Conservation (phyloP, 30 jellyfish, hydroid and myxozoan genomes). For the Turritopsis dohrnii region DNA sequence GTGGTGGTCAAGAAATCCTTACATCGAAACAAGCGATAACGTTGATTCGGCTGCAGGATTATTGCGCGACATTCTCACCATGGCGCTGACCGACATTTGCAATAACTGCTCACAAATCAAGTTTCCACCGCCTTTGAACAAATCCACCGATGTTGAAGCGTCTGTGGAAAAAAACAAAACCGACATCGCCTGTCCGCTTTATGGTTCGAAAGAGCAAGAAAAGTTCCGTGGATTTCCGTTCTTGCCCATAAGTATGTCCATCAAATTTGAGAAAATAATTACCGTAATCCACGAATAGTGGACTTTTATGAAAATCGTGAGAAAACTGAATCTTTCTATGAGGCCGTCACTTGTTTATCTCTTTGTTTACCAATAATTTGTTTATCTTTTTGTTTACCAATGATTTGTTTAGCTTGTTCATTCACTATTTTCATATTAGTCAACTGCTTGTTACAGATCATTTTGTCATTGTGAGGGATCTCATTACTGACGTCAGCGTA, state of each 20-base stretch:
- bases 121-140: conserved; percentile 68
- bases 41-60: conserved; percentile 62
- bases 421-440: too few relatives aligned
- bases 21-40: conserved; percentile 45
- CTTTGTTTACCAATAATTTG: too few relatives aligned
- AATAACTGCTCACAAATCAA: conserved; percentile 61
- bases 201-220: conserved; percentile 86
- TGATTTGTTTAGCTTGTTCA: too few relatives aligned
- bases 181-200: conserved; percentile 84
- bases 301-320: too few relatives aligned
- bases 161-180: conserved; percentile 58
- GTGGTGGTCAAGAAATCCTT: conserved; percentile 95
- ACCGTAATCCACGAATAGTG: too few relatives aligned
- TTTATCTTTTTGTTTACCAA: too few relatives aligned
- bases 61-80: conserved; percentile 68
- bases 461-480: too few relatives aligned
- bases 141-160: conserved; percentile 62
- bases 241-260: conserved; percentile 65
- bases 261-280: too few relatives aligned
- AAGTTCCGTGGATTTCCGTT: conserved; percentile 76
- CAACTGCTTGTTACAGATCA: too few relatives aligned
- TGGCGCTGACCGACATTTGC: conserved; percentile 53
- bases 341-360: too few relatives aligned
- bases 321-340: too few relatives aligned
- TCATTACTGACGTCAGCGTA: too few relatives aligned